Evolutionary conservation across 2,797 vertebrate species (phyloP).

Genomic region (Argyrosomus regius): DNA sequence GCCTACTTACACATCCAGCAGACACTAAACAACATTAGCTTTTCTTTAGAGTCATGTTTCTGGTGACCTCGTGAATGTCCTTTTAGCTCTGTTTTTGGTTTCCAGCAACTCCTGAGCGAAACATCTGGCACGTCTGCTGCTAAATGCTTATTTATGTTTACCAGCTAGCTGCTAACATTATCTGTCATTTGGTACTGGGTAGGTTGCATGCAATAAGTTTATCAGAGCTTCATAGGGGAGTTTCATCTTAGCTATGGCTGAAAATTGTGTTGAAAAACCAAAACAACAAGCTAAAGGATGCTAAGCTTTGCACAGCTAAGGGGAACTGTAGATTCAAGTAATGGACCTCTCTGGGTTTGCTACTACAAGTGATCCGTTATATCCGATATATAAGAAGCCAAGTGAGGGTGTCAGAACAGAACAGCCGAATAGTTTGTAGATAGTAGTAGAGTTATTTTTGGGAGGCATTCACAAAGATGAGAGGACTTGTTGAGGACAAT

Average conservation of each 20-base stretch:
- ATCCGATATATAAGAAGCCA: too few relatives aligned
- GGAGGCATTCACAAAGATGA: too few relatives aligned
- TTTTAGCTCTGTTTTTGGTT: slow-evolving; percentile 3
- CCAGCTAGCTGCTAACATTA: neutral
- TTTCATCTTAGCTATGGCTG: neutral
- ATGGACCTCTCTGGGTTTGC: neutral
- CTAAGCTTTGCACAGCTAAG: neutral
- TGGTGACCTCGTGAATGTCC: neutral
- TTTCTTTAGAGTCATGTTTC: neutral
- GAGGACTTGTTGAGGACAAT: too few relatives aligned
- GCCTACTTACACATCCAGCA: neutral
- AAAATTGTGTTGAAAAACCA: neutral
- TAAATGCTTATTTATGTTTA: neutral
- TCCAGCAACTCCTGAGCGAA: neutral
- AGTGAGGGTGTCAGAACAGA: too few relatives aligned
- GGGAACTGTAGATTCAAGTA: neutral
- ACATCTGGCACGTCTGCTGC: neutral
- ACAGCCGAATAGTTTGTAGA: too few relatives aligned
- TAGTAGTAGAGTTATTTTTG: too few relatives aligned
- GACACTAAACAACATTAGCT: neutral
- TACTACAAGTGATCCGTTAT: neutral
- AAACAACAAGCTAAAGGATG: neutral
- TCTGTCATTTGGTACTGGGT: neutral
- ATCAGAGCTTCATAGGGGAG: neutral
- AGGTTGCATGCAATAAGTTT: neutral